Evolutionary conservation across 2,888 invertebrate species (phyloP).

Genomic region (Lomographa bimaculata): DNA sequence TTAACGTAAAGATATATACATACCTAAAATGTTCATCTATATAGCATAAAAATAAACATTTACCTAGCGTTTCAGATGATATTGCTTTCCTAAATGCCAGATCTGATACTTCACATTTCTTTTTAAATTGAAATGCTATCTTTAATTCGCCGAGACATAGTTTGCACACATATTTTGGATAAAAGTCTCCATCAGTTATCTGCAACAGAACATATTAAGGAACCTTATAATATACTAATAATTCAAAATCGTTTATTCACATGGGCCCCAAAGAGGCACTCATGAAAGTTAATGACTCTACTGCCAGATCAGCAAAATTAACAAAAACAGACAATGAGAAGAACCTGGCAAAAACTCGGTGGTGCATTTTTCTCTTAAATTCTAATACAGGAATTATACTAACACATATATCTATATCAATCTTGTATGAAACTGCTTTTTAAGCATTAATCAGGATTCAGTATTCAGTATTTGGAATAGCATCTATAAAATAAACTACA

Average conservation of each 20-base stretch:
- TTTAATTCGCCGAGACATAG: conserved; percentile 35
- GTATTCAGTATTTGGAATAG: too few relatives aligned
- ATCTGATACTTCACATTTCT: conserved; percentile 37
- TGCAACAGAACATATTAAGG: too few relatives aligned
- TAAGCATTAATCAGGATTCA: too few relatives aligned
- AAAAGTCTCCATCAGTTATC: conserved; percentile 33
- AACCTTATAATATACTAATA: too few relatives aligned
- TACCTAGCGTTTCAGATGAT: conserved; percentile 25
- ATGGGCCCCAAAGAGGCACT: background rate
- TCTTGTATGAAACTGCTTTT: too few relatives aligned
- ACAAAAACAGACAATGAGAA: background rate
- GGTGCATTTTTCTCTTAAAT: too few relatives aligned
- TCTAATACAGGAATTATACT: too few relatives aligned
- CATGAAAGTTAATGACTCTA: too few relatives aligned
- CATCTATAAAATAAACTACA: too few relatives aligned
- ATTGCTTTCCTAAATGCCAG: conserved; percentile 32
- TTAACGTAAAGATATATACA: background rate
- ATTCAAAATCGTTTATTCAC: background rate
- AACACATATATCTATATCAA: too few relatives aligned
- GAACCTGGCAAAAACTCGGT: too few relatives aligned
- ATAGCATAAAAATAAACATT: too few relatives aligned
- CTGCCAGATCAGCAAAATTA: background rate
- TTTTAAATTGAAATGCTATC: conserved; percentile 35
- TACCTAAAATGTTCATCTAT: background rate
- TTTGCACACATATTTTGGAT: conserved; percentile 37